These are phyloP conservation scores for Octomys mimax DNA, from an alignment of 2,797 vertebrate genomes.

Conservation along the genomic window DNA sequence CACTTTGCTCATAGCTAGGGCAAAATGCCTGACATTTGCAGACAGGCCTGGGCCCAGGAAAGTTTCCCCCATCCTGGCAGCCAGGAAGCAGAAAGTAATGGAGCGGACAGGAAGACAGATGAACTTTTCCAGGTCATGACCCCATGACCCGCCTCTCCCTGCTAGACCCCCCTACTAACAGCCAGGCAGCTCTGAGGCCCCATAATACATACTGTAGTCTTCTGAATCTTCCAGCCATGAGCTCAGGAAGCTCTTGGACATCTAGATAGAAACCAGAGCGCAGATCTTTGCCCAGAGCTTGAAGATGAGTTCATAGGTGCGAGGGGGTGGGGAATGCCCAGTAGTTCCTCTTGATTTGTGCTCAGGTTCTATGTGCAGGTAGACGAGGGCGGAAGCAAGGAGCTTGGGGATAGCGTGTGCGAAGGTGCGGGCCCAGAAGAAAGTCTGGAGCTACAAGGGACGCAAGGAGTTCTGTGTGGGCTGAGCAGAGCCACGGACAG, in stretches of 20 bases:
- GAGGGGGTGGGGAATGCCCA: background rate
- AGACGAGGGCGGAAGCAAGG: background rate
- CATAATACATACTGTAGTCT: background rate
- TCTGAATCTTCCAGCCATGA: background rate
- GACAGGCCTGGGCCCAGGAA: background rate
- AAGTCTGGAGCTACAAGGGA: background rate
- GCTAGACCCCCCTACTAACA: background rate
- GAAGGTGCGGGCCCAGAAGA: background rate
- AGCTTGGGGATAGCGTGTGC: background rate
- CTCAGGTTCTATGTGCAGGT: background rate
- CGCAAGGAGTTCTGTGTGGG: background rate
- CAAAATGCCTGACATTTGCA: background rate
- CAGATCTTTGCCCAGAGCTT: background rate
- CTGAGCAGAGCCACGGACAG: background rate
- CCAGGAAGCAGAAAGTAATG: background rate
- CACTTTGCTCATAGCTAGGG: background rate
- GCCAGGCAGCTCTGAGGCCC: background rate
- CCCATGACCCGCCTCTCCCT: background rate
- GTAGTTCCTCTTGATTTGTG: background rate
- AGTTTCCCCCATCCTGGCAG: too few species aligned
- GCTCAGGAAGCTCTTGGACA: background rate
- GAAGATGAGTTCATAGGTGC: background rate
- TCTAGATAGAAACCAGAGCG: background rate
- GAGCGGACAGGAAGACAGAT: background rate
- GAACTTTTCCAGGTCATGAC: background rate